These are phyloP conservation scores for Caracal caracal DNA, from an alignment of 2,113 vertebrate genomes.

Conservation along the genomic window DNA sequence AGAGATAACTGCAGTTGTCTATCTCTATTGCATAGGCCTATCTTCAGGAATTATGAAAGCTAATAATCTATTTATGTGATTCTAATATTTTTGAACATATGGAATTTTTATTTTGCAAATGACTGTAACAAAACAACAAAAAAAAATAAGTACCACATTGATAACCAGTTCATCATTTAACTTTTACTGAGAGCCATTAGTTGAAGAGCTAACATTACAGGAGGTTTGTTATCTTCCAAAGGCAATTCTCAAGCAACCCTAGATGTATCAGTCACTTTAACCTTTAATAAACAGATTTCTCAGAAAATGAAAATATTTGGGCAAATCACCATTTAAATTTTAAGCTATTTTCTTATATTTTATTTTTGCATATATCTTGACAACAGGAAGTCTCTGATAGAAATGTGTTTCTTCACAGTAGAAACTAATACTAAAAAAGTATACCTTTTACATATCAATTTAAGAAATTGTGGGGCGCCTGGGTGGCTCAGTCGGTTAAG, in stretches of 20 bases:
- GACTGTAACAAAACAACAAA: slow-evolving; percentile 1
- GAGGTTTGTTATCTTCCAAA: not conserved
- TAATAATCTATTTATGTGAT: not conserved
- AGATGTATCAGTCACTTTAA: slow-evolving; percentile 1
- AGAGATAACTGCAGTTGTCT: slow-evolving; percentile 2
- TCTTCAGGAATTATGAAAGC: not conserved
- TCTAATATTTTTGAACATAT: not conserved
- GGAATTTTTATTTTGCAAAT: slow-evolving; percentile 50
- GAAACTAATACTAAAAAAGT: slow-evolving; percentile 52
- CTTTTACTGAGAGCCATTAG: slow-evolving; percentile 17
- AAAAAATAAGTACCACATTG: not conserved
- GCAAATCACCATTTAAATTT: slow-evolving; percentile 46
- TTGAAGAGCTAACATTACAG: not conserved
- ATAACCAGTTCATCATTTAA: slow-evolving; percentile 47
- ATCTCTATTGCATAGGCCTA: not conserved
- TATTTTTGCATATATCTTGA: slow-evolving; percentile 42
- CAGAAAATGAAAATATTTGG: slow-evolving; percentile 51
- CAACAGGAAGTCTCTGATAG: slow-evolving; percentile 16
- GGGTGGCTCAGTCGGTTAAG: no score
- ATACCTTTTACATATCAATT: slow-evolving; percentile 27
- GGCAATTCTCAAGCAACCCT: not conserved
- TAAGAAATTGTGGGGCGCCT: not conserved
- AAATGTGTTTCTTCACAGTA: slow-evolving; percentile 5
- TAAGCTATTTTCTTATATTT: slow-evolving; percentile 45
- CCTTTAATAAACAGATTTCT: not conserved